Base-by-base conservation (phyloP, 1,140 invertebrate species). In the Plutomurus gul region DNA sequence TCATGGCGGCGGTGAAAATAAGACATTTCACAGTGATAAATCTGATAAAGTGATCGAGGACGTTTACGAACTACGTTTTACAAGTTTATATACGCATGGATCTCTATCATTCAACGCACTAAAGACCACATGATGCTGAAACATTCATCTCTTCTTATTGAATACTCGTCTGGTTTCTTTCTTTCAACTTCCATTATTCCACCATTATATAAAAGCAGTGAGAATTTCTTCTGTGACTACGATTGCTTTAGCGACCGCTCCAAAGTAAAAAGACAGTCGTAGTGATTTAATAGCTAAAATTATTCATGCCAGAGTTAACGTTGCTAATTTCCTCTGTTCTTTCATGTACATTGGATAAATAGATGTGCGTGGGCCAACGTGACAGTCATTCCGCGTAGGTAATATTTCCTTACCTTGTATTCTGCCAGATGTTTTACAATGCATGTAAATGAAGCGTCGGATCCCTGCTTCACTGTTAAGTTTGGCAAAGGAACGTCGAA, bases 401-500 rank as follows among this genome's bases (percentile, higher is more conserved):
- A n/a, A n/a, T n/a, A n/a, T n/a, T n/a, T 4, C 3, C 82, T 87
- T 90, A 96, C 95, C 91, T 93, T 93, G 88, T 94, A 96, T 78
- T 89, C 87, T 71, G 92, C 92, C 33, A 96, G 89, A 87, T 95
- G 93, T 86, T 95, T 95, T 80, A 96, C 94, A 74, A 94, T 92
- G 85, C 95, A 96, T 10, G 94, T 95, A 85, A 96, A 95, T 81
- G 90, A 92, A 22, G 95, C 90, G 85, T 96, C 94, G 49, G 94
- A 89, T 27, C 95, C 95, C 86, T 95, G 92, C 46, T 94, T 91
- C 33, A 95, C 93, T 8, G 94, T 96, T 76, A 94, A 89, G 86
- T 97, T 96, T 84, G 94, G 93, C 82, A 97, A 86, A n/a, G 92
- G 91, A 7, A 91, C 91, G 82, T 95, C 89, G 87, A 96, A 96